phyloP scores from a whole-genome alignment of 2,797 vertebrate species.

The Pangasius djambal region DNA sequence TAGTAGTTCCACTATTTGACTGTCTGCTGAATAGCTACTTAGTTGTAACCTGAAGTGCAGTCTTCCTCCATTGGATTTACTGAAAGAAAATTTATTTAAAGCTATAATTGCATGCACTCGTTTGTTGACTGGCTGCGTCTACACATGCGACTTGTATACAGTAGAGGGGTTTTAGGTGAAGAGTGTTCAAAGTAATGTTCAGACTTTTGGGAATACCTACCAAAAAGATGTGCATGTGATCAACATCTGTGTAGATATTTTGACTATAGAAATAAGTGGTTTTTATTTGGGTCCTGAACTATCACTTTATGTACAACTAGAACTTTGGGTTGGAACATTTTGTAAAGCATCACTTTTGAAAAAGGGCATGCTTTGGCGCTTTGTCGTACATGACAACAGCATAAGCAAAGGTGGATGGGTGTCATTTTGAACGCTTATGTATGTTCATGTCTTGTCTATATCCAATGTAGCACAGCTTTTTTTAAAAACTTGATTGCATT shows the following conservation, averaged over 20 bases:
- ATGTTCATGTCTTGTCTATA: background rate
- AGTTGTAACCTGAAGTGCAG: background rate
- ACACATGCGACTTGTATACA: background rate
- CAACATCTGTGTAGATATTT: background rate
- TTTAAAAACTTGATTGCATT: background rate
- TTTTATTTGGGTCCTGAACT: background rate
- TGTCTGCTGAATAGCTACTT: background rate
- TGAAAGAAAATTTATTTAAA: background rate
- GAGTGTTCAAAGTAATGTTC: background rate
- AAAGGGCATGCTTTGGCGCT: background rate
- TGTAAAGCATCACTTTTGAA: background rate
- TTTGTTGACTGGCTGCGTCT: background rate
- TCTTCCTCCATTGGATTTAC: background rate
- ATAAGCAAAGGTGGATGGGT: background rate
- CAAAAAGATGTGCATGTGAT: background rate
- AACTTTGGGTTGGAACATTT: background rate
- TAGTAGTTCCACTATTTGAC: background rate
- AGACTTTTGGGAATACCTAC: background rate
- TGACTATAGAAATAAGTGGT: too few relatives aligned
- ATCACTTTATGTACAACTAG: background rate
- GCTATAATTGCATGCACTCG: background rate
- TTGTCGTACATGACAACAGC: background rate
- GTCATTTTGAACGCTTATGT: constrained; percentile 39
- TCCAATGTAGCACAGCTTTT: constrained; percentile 44
- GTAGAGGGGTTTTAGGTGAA: background rate